Evolutionary conservation across 1,140 invertebrate species (phyloP).

Genomic region (Metaphire vulgaris): DNA sequence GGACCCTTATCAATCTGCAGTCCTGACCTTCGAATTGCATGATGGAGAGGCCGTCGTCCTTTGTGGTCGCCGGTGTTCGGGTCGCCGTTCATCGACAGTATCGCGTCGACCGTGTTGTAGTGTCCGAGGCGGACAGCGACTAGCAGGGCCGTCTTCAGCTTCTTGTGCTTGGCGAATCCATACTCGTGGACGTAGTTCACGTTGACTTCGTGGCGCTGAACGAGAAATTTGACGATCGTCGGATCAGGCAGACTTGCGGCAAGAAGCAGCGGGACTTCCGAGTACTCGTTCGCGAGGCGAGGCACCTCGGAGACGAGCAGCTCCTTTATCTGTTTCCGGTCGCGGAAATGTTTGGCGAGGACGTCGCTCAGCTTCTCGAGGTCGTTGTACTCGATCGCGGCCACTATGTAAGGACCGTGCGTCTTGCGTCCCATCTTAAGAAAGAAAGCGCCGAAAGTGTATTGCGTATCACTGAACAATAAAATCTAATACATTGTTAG

Average conservation of each 20-base stretch:
- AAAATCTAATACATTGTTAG: too few species aligned
- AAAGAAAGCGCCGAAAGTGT: too few species aligned
- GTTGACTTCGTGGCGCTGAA: slow-evolving; percentile 5
- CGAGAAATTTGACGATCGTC: slow-evolving; percentile 23
- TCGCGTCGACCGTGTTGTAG: slow-evolving; percentile 70
- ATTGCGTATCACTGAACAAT: too few species aligned
- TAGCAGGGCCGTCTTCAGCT: slow-evolving; percentile 67
- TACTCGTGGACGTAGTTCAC: slow-evolving; percentile 2
- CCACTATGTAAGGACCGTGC: slow-evolving; percentile 20
- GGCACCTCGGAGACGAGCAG: slow-evolving; percentile 13
- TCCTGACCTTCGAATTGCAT: slow-evolving; percentile 17
- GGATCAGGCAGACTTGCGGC: slow-evolving; percentile 14
- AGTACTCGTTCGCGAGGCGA: background rate
- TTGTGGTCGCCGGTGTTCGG: slow-evolving; percentile 90
- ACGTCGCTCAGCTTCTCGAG: slow-evolving; percentile 21
- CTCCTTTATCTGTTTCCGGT: background rate
- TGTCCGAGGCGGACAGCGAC: slow-evolving; percentile 97
- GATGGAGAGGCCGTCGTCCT: slow-evolving; percentile 23
- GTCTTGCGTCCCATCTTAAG: slow-evolving; percentile 29
- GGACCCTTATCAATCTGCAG: too few species aligned
- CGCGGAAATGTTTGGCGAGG: slow-evolving; percentile 16
- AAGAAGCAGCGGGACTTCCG: slow-evolving; percentile 18
- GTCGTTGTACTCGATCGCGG: slow-evolving; percentile 27
- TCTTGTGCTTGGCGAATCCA: background rate
- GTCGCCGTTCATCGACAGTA: slow-evolving; percentile 89